A percentile compares a stretch with the other conserved stretches of the same genome.
Evolutionary conservation across 2,797 vertebrate species (phyloP).

Genomic region (Momotus momota): DNA sequence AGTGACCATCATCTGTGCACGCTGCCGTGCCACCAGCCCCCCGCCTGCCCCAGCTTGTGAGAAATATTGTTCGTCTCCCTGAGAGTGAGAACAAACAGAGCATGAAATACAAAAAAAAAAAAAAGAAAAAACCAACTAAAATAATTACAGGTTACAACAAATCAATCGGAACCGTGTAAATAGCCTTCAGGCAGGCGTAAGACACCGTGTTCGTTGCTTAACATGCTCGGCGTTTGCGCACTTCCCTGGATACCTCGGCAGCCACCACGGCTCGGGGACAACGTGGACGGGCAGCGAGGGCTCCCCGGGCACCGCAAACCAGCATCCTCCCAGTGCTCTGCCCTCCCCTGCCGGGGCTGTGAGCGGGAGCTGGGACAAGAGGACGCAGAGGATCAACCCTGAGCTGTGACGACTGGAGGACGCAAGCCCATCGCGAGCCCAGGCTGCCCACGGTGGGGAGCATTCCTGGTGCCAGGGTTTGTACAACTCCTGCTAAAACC

Average conservation of each 20-base stretch:
- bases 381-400: fast-evolving
- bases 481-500: background rate
- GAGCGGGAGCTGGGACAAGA: background rate
- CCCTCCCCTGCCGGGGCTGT: too few species aligned
- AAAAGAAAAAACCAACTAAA: constrained; percentile 56
- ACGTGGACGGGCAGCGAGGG: fast-evolving
- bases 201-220: background rate
- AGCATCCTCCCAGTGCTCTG: background rate
- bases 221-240: background rate
- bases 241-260: background rate
- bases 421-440: fast-evolving
- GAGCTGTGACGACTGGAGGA: background rate
- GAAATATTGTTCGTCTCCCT: constrained; percentile 16
- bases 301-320: background rate
- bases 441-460: background rate
- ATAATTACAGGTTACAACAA: constrained; percentile 76
- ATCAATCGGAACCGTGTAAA: constrained; percentile 72
- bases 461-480: background rate
- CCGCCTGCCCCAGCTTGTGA: background rate
- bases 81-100: constrained; percentile 61
- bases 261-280: background rate
- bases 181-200: constrained; percentile 50
- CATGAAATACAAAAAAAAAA: background rate
- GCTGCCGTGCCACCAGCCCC: background rate
- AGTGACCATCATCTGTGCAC: background rate